Base-by-base conservation (phyloP, 2,113 vertebrate genomes). In the Rhinopomastus cyanomelas region DNA sequence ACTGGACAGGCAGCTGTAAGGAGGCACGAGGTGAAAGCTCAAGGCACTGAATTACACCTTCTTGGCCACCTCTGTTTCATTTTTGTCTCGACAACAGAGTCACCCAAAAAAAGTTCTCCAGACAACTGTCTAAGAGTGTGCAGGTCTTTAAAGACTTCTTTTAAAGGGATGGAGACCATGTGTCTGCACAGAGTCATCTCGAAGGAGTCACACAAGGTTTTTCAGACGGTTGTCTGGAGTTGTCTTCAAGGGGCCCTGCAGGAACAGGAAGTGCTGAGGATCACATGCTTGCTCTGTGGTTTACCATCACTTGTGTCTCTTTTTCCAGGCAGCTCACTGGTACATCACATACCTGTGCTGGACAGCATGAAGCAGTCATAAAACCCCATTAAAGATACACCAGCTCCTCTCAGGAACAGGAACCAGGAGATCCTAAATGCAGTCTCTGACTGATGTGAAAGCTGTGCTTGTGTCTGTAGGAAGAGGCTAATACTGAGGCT, bases 221-320 rank as follows among this genome's bases (percentile, higher is more conserved):
- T 81, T 57, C 84, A 87, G 86, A 81, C 83, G 49, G 81, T 48
- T 60, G 83, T 67, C 68, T 81, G 73, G 61, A 81, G 68, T 23
- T 78, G 51, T 46, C 90, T 73, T 91, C 92, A 71, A 80, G 48
- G 8, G 3, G 73, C 83, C 73, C 86, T 5, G 1, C 1, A 0
- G 90, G 69, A 94, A 64, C 53, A 89, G 69, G 44, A 85, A 92
- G 69, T 30, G 84, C 77, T 61, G 69, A 30, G 75, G 44, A 85
- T 74, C 89, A 81, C 4, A 6, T 42, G 57, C 72, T 59, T 75
- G 61, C 46, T 62, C 60, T 57, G 66, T 25, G n/a, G 74, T 89
- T 94, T 71, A 37, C 85, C 0, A 0, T 85, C 67, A 51, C 46
- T 74, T 76, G 56, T 32, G 30, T 32, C 85, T 90, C 36, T 62